Evolutionary conservation across 1,140 invertebrate genomes (phyloP), one percentile per base, ranked within the genome.

Genomic region (Penaeus vannamei): DNA sequence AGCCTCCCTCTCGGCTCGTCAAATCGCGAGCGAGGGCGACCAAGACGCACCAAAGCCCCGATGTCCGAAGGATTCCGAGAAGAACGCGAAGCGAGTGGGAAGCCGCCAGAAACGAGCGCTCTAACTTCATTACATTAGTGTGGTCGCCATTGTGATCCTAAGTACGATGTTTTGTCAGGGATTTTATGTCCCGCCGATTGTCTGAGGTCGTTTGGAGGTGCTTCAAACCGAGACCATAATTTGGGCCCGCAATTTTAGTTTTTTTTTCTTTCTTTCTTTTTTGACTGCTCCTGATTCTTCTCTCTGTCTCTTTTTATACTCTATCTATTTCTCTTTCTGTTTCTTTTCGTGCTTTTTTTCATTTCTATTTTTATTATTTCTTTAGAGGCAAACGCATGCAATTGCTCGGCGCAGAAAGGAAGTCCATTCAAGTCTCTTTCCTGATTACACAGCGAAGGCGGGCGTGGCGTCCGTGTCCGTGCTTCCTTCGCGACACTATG

Each of bases 121-220:
- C 72, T 76, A 76, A 76, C 72, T 76, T 76, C 72, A 76, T 76
- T 76, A 76, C 72, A 76, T 76, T 76, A 76, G 72, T 76, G 72
- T 76, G 72, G 72, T 32, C 29, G 29, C 72, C 72, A 76, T 76
- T 76, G 72, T 76, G 29, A 76, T 76, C 29, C 72, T 76, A 76
- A 76, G 72, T 76, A 76, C 72, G 72, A 76, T 76, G 72, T 76
- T 76, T 76, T 76, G 72, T 76, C 72, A 76, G 42, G 72, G 26
- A 76, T 76, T 76, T 76, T 76, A 76, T 36, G 72, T 76, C 32
- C 26, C 22, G 42, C 29, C 72, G 72, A 76, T 76, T 76, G 72
- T 76, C 72, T 76, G 42, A 36, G 29, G 72, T 76, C 42, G 72
- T 76, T 76, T 36, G 72, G 72, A 76, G 72, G 72, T 76, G 72